Base-by-base conservation (phyloP, 2,888 invertebrate species). In the Tenthredo amoena region DNA sequence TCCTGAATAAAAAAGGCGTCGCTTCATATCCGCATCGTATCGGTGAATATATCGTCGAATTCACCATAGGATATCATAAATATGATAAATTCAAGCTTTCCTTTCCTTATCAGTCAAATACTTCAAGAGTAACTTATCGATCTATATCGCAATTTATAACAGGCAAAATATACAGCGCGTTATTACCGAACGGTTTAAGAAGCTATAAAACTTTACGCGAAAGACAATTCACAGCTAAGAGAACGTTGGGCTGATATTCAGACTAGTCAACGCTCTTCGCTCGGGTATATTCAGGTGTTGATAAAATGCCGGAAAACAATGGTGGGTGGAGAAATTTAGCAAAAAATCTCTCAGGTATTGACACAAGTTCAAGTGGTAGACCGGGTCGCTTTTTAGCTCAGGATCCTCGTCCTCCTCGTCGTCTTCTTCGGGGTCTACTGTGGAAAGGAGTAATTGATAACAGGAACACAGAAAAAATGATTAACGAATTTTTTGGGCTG, bases 331-430 rank as follows among this genome's bases (percentile, higher is more conserved):
- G 85, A 96, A 95, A 43, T 95, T 95, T 86, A 94, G 94, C 9
- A 96, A 89, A 89, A 96, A 96, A 88, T 96, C 96, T 1, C 95
- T 95, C 72, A 96, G 92, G 91, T 96, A 96, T 62, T 95, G 95
- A 90, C 95, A 94, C 87, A 96, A 94, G 89, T 96, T 95, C 37
- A 96, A 92, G 86, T 95, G 95, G 89, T 95, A 95, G 21, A 96
- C 93, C 0, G 96, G 96, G 92, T 96, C 96, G 87, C 94, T 94
- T 74, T 95, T 90, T 12, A 96, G 93, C 88, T 96, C 96, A 43
- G 95, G 94, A 86, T 95, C 94, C 87, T 94, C 94, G 76, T 95
- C 95, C 77, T 94, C 94, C 18, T 93, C 92, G 9, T 89, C 91
- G n/a, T 93, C 93, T 12, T 94, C 93, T 18, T 90, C 91, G 58